Percentiles rank a stretch among this genome's conserved stretches.
Conservation (phyloP, 2,888 invertebrate genomes). For the Diarsia dahlii region DNA sequence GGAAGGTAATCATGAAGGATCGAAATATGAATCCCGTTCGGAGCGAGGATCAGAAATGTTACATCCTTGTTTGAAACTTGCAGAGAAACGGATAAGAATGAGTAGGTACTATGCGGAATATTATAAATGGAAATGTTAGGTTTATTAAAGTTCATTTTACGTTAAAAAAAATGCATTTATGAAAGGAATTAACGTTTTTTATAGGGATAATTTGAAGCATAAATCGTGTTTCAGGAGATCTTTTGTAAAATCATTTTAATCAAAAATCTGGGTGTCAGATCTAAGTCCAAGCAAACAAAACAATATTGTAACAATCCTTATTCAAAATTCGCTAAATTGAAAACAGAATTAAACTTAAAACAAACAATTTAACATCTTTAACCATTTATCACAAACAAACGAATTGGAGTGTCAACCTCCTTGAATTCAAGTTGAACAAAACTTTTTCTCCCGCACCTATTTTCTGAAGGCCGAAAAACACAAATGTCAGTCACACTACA, state of each 20-base stretch:
- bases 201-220: neutral
- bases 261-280: slow-evolving; percentile 5
- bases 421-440: slow-evolving; percentile 49
- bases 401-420: slow-evolving; percentile 53
- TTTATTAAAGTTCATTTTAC: neutral
- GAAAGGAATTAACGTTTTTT: neutral
- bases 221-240: slow-evolving; percentile 2
- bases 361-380: slow-evolving; percentile 34
- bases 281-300: slow-evolving; percentile 15
- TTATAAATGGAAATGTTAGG: neutral
- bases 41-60: slow-evolving; percentile 11
- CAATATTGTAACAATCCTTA: slow-evolving; percentile 1
- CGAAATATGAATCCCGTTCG: slow-evolving; percentile 16
- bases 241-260: slow-evolving; percentile 5
- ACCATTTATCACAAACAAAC: slow-evolving; percentile 54
- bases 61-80: slow-evolving; percentile 1
- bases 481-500: slow-evolving; percentile 44
- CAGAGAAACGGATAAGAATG: neutral
- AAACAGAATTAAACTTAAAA: slow-evolving; percentile 37
- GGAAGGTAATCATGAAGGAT: slow-evolving; percentile 69
- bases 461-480: slow-evolving; percentile 45
- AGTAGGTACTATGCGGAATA: neutral
- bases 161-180: neutral
- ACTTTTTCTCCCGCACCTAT: slow-evolving; percentile 42
- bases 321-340: slow-evolving; percentile 11